phyloP scores from a whole-genome alignment of 2,113 vertebrate species.

The Malurus elegans region DNA sequence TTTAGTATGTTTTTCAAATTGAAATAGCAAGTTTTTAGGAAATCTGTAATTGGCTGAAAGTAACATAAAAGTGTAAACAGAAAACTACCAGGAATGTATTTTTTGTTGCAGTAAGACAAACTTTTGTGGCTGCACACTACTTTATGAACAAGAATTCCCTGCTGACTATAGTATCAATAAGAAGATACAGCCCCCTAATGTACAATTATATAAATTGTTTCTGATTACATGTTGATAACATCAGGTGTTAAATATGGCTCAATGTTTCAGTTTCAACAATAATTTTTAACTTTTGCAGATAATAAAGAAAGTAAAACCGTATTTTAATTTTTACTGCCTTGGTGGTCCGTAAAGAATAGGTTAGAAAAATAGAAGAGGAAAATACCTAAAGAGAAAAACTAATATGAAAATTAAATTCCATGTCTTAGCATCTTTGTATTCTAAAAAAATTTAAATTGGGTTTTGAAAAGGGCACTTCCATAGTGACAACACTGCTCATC shows the following conservation, averaged over 20 bases:
- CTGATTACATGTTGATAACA: background rate
- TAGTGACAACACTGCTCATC: background rate
- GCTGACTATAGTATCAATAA: background rate
- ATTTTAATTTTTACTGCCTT: background rate
- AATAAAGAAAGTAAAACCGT: background rate
- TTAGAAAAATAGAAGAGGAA: background rate
- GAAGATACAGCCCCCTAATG: background rate
- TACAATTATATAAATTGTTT: background rate
- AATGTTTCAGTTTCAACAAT: background rate
- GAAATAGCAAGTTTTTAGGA: background rate
- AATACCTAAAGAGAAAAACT: background rate
- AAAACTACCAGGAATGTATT: background rate
- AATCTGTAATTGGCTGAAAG: background rate
- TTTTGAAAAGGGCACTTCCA: background rate
- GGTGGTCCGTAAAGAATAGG: background rate
- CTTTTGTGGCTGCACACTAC: background rate
- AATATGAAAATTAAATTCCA: background rate
- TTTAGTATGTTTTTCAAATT: background rate
- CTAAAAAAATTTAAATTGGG: background rate
- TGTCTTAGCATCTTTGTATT: background rate
- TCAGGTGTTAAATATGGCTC: background rate
- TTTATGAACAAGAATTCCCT: background rate
- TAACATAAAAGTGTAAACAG: background rate
- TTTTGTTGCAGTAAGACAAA: background rate
- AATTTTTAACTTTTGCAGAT: background rate